Base-by-base conservation (phyloP, 1,140 invertebrate species). In the Gonioctena quinquepunctata region DNA sequence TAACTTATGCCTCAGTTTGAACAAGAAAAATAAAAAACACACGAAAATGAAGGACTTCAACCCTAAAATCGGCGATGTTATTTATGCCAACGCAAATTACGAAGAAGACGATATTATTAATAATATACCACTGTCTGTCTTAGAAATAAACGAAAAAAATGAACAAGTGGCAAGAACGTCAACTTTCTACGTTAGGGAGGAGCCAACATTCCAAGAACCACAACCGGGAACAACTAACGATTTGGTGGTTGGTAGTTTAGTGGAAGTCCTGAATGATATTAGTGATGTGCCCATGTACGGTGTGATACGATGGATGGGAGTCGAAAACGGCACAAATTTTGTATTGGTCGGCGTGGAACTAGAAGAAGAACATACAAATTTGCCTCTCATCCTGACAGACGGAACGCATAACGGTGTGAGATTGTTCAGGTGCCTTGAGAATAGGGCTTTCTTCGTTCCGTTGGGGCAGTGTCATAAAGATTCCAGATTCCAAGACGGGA, bases 281-380 rank as follows among this genome's bases (percentile, higher is more conserved):
- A 83, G 83, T 79, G 81, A 85, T 63, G 83, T 86, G 66, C 82
- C 86, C 66, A 79, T 88, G 26, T 92, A 92, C 85, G 95, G 95
- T 57, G 90, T 97, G 7, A 92, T 97, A 69, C 89, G 91, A 80
- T 97, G 95, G 95, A 93, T 96, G 79, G 94, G 95, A 3, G 84
- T 85, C 7, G 78, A 83, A 68, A 64, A 62, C 49, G 77, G 80
- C 3, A 74, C 69, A 1, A 79, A 79, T 27, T 80, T 80, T 52
- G 77, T 86, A 11, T 64, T 85, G 26, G 87, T 88, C 3, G 89
- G 88, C 48, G 85, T 89, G 65, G 88, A 89, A 79, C 80, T 93
- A 80, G 93, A 94, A 81, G 89, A 94, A 78, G 90, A 93, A 82
- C 89, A 90, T 71, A 84, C 87, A 57, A 86, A 81, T 69, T 78